phyloP scores from a whole-genome alignment of 2,797 vertebrate species.

The Hoplostethus mediterraneus region DNA sequence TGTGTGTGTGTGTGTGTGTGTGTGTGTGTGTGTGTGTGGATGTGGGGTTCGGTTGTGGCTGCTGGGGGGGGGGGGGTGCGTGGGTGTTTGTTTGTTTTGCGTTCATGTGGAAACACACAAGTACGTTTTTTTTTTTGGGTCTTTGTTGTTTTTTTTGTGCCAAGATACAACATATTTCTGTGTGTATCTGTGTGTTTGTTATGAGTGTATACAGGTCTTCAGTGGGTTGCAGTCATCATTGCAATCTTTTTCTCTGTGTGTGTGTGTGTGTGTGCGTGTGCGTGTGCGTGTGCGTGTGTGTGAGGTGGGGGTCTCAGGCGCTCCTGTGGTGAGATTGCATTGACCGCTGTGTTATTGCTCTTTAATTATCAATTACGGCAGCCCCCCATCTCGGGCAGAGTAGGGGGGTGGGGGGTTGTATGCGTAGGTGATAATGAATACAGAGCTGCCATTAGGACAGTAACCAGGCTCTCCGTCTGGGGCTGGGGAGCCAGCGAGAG shows the following conservation, averaged over 20 bases:
- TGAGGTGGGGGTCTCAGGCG: slow-evolving; percentile 62
- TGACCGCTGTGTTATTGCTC: slow-evolving; percentile 88
- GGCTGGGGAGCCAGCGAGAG: slow-evolving; percentile 58
- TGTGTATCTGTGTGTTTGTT: slow-evolving; percentile 18
- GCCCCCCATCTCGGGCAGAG: slow-evolving; percentile 65
- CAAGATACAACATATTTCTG: slow-evolving; percentile 32
- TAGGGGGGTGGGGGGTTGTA: slow-evolving; percentile 66
- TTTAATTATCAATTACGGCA: slow-evolving; percentile 89
- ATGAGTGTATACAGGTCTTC: slow-evolving; percentile 24
- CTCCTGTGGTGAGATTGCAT: slow-evolving; percentile 84
- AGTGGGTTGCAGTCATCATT: slow-evolving; percentile 39
- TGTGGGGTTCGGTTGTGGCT: not conserved
- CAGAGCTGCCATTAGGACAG: slow-evolving; percentile 84
- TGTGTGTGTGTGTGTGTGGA: not conserved
- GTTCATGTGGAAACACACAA: slow-evolving; percentile 16
- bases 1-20: not conserved
- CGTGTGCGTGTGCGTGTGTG: slow-evolving; percentile 37
- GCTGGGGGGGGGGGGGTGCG: slow-evolving; percentile 3
- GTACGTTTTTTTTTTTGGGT: no score
- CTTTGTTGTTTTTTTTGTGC: slow-evolving; percentile 23
- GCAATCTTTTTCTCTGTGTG: slow-evolving; percentile 35
- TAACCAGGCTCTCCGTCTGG: slow-evolving; percentile 75
- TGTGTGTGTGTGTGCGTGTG: slow-evolving; percentile 38
- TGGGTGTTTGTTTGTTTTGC: slow-evolving; percentile 32
- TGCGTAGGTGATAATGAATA: slow-evolving; percentile 86